Conservation (phyloP, 2,888 invertebrate genomes). For the Eucriotettix oculatus region DNA sequence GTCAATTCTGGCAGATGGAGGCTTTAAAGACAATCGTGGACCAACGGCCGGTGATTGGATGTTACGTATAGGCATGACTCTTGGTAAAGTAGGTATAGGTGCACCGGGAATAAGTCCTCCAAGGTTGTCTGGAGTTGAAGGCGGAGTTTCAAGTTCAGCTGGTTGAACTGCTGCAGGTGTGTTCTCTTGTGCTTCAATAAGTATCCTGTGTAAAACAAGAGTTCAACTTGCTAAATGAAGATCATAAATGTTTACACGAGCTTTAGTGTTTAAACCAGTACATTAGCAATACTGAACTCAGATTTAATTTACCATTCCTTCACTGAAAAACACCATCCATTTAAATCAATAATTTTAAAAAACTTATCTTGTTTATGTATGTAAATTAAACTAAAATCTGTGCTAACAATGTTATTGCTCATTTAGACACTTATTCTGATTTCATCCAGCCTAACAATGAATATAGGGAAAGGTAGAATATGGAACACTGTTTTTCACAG, state of each 20-base stretch:
- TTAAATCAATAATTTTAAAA: too few relatives aligned
- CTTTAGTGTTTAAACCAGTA: background rate
- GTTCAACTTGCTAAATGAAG: background rate
- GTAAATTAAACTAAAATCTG: too few relatives aligned
- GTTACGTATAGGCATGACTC: background rate
- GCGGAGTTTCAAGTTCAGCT: constrained; percentile 17
- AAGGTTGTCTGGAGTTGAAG: constrained; percentile 16
- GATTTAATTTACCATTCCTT: too few relatives aligned
- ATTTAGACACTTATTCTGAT: too few relatives aligned
- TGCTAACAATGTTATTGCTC: too few relatives aligned
- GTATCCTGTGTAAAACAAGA: constrained; percentile 14
- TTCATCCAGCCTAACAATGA: too few relatives aligned
- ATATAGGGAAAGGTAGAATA: too few relatives aligned
- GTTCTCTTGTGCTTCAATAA: constrained; percentile 17
- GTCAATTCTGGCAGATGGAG: background rate
- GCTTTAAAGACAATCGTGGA: background rate
- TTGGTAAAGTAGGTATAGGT: background rate
- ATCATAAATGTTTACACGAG: too few relatives aligned
- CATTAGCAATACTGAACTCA: background rate
- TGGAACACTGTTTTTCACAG: too few relatives aligned
- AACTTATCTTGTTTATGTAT: too few relatives aligned
- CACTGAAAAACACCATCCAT: too few relatives aligned
- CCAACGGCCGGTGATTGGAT: background rate
- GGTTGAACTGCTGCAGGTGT: background rate
- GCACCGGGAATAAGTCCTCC: background rate